phyloP scores from a whole-genome alignment of 2,797 vertebrate genomes.

The Emys orbicularis region DNA sequence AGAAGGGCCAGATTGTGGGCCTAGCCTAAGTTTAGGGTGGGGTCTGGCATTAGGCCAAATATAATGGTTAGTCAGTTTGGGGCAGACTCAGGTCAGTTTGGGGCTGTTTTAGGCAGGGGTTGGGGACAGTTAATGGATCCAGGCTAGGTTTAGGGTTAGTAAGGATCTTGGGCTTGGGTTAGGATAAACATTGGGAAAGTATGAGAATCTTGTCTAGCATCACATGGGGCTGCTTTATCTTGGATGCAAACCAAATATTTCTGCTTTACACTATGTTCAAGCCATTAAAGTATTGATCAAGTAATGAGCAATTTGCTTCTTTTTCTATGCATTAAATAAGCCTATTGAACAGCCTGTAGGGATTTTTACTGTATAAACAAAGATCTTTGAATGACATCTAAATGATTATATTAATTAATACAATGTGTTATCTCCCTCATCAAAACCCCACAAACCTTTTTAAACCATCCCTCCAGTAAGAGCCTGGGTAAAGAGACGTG shows the following conservation, averaged over 20 bases:
- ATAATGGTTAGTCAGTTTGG: rapidly evolving
- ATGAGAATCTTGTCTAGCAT: background rate
- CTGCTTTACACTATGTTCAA: background rate
- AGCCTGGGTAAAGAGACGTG: background rate
- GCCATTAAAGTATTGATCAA: background rate
- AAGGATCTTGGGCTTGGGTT: background rate
- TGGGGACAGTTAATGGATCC: rapidly evolving
- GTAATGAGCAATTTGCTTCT: background rate
- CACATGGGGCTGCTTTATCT: background rate
- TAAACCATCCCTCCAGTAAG: background rate
- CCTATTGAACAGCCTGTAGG: background rate
- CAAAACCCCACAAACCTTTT: background rate
- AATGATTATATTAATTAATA: background rate
- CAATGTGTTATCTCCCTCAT: background rate
- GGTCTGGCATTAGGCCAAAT: background rate
- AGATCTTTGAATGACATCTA: background rate
- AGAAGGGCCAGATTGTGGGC: background rate
- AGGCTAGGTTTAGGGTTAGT: background rate
- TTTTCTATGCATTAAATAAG: background rate
- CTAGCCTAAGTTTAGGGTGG: rapidly evolving
- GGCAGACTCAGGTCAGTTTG: background rate
- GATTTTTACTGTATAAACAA: background rate
- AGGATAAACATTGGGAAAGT: background rate
- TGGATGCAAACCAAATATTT: background rate
- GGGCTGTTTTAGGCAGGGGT: background rate